A percentile compares a stretch with the other conserved stretches of the same genome.
Conservation (phyloP, 2,888 invertebrate species). For the Acrocyrtus sp. region DNA sequence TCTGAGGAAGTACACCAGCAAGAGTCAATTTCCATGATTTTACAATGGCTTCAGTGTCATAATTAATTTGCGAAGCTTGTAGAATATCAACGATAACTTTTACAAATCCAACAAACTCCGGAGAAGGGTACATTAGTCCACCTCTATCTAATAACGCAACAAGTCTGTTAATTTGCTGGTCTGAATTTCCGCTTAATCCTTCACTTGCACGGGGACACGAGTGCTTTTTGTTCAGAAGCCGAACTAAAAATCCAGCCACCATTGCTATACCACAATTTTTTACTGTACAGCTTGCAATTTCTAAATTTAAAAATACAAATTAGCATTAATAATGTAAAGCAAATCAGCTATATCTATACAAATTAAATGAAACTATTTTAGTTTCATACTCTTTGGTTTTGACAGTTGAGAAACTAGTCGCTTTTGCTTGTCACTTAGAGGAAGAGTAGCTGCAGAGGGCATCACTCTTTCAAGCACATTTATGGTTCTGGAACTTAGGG, state of each 20-base stretch:
- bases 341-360: no score
- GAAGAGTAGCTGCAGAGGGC: not conserved
- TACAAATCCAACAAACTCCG: slow-evolving; percentile 17
- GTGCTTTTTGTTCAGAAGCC: slow-evolving; percentile 15
- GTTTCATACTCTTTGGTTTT: slow-evolving; percentile 3
- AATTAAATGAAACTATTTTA: no score
- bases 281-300: no score
- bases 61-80: not conserved
- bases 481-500: not conserved
- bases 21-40: slow-evolving; percentile 20
- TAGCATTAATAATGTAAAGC: no score
- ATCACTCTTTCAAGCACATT: not conserved
- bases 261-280: slow-evolving; percentile 25
- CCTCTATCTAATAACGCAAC: slow-evolving; percentile 27
- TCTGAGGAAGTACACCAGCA: not conserved
- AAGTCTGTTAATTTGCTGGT: not conserved
- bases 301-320: no score
- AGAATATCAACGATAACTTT: slow-evolving; percentile 9
- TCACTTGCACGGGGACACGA: not conserved
- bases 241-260: slow-evolving; percentile 27
- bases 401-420: not conserved
- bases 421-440: not conserved
- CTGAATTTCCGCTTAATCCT: not conserved
- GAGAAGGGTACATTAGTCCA: slow-evolving; percentile 25
- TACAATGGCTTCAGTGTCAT: not conserved